phyloP scores from a whole-genome alignment of 2,113 vertebrate species.

The Artemisiospiza belli region DNA sequence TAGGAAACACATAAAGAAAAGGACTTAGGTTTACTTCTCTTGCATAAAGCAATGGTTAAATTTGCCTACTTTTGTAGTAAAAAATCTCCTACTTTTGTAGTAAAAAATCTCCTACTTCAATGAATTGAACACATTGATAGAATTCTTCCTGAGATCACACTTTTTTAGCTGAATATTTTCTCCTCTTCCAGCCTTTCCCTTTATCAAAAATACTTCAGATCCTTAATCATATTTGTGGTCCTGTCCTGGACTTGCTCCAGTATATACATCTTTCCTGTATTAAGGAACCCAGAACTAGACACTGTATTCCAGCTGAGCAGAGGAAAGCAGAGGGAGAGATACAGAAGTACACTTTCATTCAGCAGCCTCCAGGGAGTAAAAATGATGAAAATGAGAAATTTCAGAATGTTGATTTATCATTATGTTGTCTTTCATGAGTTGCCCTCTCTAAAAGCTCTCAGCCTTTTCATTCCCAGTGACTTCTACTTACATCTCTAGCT shows the following conservation, averaged over 20 bases:
- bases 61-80: neutral
- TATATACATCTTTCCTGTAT: neutral
- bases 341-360: neutral
- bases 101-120: neutral
- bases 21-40: neutral
- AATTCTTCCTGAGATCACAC: neutral
- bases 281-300: neutral
- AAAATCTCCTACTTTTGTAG: neutral
- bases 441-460: neutral
- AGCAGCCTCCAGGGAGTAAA: neutral
- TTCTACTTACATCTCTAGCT: neutral
- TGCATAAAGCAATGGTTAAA: neutral
- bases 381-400: neutral
- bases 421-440: neutral
- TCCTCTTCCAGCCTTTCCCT: neutral
- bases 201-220: neutral
- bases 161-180: neutral
- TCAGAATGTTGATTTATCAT: neutral
- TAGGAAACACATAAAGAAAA: neutral
- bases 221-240: neutral
- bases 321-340: neutral
- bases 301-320: neutral
- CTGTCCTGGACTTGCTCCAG: neutral
- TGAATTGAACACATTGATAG: neutral
- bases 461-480: neutral